These are phyloP conservation scores for Trematocara variabile DNA, from an alignment of 2,113 vertebrate genomes.

Conservation along the genomic window DNA sequence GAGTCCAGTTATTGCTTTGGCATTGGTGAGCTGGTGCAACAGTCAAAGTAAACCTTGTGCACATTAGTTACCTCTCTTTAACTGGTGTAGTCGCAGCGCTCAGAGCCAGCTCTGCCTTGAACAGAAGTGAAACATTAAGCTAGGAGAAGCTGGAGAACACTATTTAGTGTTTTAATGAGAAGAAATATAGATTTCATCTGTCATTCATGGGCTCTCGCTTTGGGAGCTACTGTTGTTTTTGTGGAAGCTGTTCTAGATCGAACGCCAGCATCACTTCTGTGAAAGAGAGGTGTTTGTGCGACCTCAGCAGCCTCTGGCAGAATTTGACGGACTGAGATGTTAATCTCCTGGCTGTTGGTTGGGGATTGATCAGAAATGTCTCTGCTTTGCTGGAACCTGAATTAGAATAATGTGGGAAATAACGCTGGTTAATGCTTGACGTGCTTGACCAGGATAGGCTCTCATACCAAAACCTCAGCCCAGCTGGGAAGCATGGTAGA, in stretches of 20 bases:
- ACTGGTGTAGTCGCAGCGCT: neutral
- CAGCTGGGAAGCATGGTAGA: neutral
- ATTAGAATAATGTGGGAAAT: neutral
- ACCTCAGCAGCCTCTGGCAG: neutral
- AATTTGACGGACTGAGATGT: neutral
- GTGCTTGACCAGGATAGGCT: accelerated
- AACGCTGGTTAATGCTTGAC: neutral
- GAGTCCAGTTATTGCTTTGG: neutral
- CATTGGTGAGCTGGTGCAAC: no score
- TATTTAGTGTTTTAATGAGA: neutral
- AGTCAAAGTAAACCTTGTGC: neutral
- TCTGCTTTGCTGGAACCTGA: neutral
- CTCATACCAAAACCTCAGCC: neutral
- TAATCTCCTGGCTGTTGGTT: neutral
- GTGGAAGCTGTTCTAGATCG: neutral
- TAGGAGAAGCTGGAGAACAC: neutral
- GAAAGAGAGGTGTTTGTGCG: neutral
- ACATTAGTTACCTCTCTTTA: neutral
- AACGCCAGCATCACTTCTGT: neutral
- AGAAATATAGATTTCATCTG: neutral
- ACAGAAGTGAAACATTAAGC: neutral
- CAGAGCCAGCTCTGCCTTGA: neutral
- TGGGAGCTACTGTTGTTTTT: neutral
- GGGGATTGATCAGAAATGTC: neutral
- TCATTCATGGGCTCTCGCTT: neutral